Evolutionary conservation across 2,888 invertebrate genomes (phyloP).

Genomic region (Troides oblongomaculatus): DNA sequence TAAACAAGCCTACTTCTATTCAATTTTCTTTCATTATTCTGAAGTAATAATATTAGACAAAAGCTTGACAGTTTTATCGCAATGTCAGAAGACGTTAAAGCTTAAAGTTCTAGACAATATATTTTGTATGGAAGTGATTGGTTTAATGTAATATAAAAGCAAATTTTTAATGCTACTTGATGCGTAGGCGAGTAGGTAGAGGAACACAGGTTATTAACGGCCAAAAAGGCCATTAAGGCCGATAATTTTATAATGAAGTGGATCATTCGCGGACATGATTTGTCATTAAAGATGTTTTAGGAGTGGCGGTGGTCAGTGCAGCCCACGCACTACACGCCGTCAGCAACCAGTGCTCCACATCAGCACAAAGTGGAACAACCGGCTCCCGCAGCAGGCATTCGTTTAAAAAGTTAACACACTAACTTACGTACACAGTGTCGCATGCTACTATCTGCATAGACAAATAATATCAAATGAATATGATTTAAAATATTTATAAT

Average conservation of each 20-base stretch:
- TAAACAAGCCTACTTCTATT: too few relatives aligned
- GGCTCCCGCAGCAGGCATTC: slow-evolving; percentile 10
- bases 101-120: background rate
- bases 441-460: background rate
- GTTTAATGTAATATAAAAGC: background rate
- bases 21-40: too few relatives aligned
- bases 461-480: background rate
- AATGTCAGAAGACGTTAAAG: background rate
- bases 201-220: slow-evolving; percentile 6
- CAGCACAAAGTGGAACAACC: slow-evolving; percentile 21
- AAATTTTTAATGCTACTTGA: slow-evolving; percentile 4
- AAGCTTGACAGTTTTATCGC: too few relatives aligned
- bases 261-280: slow-evolving; percentile 18
- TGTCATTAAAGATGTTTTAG: slow-evolving; percentile 23
- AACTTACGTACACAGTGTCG: background rate
- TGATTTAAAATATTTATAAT: background rate
- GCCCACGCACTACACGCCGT: slow-evolving; percentile 14
- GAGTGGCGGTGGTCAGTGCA: slow-evolving; percentile 14
- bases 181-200: slow-evolving; percentile 13
- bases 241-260: slow-evolving; percentile 24
- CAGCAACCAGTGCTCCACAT: slow-evolving; percentile 9
- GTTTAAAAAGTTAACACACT: slow-evolving; percentile 8
- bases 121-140: background rate
- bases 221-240: slow-evolving; percentile 14
- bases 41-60: too few relatives aligned